These are phyloP conservation scores for Acipenser transmontanus DNA, from an alignment of 2,797 vertebrate species.

Conservation along the genomic window DNA sequence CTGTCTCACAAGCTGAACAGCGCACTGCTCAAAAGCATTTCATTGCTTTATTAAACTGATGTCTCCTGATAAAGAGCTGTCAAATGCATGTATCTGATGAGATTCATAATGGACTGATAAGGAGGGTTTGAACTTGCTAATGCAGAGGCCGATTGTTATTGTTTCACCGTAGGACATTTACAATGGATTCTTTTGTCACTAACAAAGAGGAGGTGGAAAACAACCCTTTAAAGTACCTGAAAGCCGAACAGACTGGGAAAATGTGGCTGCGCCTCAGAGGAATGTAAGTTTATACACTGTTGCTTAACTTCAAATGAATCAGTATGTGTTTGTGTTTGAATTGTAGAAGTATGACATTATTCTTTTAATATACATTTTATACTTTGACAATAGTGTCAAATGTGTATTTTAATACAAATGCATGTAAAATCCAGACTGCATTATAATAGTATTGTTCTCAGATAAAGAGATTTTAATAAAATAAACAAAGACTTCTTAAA, in stretches of 20 bases:
- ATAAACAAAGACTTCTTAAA: too few relatives aligned
- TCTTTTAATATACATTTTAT: too few relatives aligned
- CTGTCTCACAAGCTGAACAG: conserved; percentile 18
- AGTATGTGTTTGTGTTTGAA: conserved; percentile 28
- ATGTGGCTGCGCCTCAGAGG: conserved; percentile 81
- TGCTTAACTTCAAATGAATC: conserved; percentile 18
- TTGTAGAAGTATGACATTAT: conserved; percentile 6
- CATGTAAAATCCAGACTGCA: too few relatives aligned
- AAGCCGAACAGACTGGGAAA: conserved; percentile 72
- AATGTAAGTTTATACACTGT: conserved; percentile 66
- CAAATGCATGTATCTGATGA: conserved; percentile 39
- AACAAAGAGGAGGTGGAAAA: conserved; percentile 62
- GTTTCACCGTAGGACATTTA: conserved; percentile 42
- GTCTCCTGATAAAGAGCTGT: conserved; percentile 46
- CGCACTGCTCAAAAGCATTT: conserved; percentile 14
- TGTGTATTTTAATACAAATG: too few relatives aligned
- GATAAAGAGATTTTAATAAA: too few relatives aligned
- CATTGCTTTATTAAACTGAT: conserved; percentile 50
- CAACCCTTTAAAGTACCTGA: conserved; percentile 63
- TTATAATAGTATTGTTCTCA: too few relatives aligned
- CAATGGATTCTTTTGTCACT: conserved; percentile 65
- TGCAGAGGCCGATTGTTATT: conserved; percentile 28
- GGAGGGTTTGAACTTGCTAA: conserved; percentile 15
- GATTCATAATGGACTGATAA: conserved; percentile 51
- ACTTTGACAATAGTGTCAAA: too few relatives aligned